Evolutionary conservation across 2,797 vertebrate species (phyloP).

Genomic region (Aplochiton taeniatus): DNA sequence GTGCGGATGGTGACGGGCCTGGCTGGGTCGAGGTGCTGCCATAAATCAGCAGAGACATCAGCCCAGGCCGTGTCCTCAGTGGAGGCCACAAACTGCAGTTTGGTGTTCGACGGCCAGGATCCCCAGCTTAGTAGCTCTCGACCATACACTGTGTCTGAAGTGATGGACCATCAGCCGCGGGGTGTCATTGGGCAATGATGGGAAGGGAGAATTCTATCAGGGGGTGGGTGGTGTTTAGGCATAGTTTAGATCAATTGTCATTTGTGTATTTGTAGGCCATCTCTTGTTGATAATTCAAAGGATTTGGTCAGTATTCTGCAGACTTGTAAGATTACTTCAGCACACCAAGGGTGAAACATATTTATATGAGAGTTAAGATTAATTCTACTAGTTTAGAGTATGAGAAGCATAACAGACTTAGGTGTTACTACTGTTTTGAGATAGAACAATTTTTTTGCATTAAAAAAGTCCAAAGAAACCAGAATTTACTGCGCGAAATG

Average conservation of each 20-base stretch:
- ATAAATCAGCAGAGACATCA: conserved; percentile 40
- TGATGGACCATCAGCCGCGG: conserved; percentile 41
- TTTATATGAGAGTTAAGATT: too few relatives aligned
- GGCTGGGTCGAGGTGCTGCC: conserved; percentile 37
- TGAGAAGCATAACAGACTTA: too few relatives aligned
- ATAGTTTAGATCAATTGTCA: background rate
- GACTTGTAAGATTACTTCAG: too few relatives aligned
- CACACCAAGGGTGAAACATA: too few relatives aligned
- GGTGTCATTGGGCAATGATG: conserved; percentile 22
- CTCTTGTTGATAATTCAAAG: too few relatives aligned
- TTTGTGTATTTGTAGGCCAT: conserved; percentile 1
- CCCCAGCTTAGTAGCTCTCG: conserved; percentile 3
- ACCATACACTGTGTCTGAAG: conserved; percentile 49
- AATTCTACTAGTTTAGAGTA: too few relatives aligned
- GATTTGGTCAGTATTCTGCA: too few relatives aligned
- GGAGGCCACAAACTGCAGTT: conserved; percentile 42
- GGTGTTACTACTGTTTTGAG: too few relatives aligned
- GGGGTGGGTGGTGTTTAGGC: conserved; percentile 2
- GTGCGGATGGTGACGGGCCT: conserved; percentile 46
- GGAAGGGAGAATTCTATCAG: conserved; percentile 1
- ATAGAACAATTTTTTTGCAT: too few relatives aligned
- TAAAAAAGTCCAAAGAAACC: too few relatives aligned
- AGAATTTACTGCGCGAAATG: too few relatives aligned
- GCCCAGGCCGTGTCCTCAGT: conserved; percentile 5
- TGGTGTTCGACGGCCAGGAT: conserved; percentile 27